Evolutionary conservation across 92 coral and sea anemone species (phyloP).

Genomic region (Pocillopora meandrina): DNA sequence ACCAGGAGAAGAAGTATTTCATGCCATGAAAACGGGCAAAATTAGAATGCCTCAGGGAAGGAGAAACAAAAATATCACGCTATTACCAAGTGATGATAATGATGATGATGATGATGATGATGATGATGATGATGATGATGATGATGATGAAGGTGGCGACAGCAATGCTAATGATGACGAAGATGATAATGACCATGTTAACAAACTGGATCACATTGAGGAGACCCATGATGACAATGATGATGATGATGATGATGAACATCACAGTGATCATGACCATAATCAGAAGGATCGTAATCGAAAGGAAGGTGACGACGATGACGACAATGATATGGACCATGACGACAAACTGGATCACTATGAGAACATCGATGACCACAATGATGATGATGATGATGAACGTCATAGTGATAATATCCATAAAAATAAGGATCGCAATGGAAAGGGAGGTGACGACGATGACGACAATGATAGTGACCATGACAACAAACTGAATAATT

Average conservation of each 20-base stretch:
- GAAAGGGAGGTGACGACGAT: too few species aligned
- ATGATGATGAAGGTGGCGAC: background rate
- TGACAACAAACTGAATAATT: too few species aligned
- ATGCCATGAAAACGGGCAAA: background rate
- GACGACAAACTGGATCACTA: too few species aligned
- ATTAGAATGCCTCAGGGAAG: too few species aligned
- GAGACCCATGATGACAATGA: background rate
- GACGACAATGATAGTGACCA: too few species aligned
- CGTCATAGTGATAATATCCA: too few species aligned
- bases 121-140: background rate
- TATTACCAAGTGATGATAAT: background rate
- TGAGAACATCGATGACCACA: too few species aligned
- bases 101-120: conserved; percentile 16
- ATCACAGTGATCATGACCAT: background rate
- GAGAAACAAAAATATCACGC: background rate
- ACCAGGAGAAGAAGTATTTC: background rate
- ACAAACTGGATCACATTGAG: background rate
- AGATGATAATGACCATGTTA: background rate
- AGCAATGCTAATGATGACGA: background rate
- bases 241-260: background rate
- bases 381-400: too few species aligned
- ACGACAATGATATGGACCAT: too few species aligned
- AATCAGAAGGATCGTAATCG: too few species aligned
- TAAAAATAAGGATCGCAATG: too few species aligned
- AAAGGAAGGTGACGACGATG: background rate